A percentile compares a stretch with the other conserved stretches of the same genome.
phyloP scores from a whole-genome alignment of 2,797 vertebrate genomes.

The Sebastes goodei region DNA sequence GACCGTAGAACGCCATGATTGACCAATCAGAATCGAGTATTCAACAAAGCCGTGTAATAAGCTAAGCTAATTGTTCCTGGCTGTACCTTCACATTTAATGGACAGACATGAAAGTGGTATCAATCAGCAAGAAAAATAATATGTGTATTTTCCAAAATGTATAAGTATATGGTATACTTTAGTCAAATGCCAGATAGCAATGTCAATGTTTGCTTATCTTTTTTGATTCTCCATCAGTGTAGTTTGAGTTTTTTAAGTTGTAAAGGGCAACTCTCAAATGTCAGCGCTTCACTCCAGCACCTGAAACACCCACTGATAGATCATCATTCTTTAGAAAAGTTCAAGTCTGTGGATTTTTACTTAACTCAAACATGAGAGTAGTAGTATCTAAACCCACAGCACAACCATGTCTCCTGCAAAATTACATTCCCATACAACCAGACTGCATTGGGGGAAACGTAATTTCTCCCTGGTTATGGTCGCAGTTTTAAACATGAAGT shows the following conservation, averaged over 20 bases:
- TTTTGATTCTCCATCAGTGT: not conserved
- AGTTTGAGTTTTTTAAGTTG: not conserved
- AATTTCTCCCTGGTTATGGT: not conserved
- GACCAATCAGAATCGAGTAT: too few species aligned
- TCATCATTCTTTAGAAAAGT: not conserved
- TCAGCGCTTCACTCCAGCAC: slow-evolving; percentile 7
- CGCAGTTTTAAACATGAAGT: not conserved
- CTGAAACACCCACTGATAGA: not conserved
- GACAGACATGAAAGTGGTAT: not conserved
- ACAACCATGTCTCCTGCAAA: not conserved
- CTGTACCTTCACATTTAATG: not conserved
- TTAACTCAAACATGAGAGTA: not conserved
- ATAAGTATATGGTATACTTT: not conserved
- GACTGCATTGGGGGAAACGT: not conserved
- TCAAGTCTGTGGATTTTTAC: not conserved
- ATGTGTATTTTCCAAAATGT: not conserved
- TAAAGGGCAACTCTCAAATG: not conserved
- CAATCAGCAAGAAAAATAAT: not conserved
- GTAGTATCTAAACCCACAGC: not conserved
- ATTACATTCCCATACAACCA: too few species aligned
- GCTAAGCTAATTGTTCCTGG: not conserved
- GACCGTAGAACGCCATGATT: too few species aligned
- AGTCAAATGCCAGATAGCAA: not conserved
- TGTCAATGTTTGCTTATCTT: not conserved
- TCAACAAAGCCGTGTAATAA: not conserved